Evolutionary conservation across 2,113 vertebrate genomes (phyloP).

Genomic region (Neogobius melanostomus): DNA sequence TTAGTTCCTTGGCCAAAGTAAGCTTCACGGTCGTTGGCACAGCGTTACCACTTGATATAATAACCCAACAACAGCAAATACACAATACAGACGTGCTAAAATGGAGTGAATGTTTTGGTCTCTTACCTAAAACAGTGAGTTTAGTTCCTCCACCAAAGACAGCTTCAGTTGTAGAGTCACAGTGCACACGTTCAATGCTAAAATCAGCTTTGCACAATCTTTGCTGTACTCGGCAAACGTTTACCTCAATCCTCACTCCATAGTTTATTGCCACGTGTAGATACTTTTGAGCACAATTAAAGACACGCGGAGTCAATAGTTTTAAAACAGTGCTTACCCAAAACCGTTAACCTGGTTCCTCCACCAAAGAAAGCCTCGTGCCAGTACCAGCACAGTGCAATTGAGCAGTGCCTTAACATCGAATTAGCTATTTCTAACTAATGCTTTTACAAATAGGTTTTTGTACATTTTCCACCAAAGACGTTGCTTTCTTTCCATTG

Average conservation of each 20-base stretch:
- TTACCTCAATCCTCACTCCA: no score
- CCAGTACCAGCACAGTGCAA: slow-evolving; percentile 23
- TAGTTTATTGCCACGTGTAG: no score
- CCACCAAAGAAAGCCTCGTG: slow-evolving; percentile 6
- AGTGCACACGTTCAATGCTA: slow-evolving; percentile 4
- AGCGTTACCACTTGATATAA: slow-evolving; percentile 23
- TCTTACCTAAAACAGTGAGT: slow-evolving; percentile 75
- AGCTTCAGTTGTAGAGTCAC: not conserved
- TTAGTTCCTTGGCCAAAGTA: slow-evolving; percentile 50
- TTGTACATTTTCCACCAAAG: not conserved
- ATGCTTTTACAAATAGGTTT: not conserved
- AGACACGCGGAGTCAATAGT: not conserved
- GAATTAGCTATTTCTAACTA: not conserved
- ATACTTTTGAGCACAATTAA: no score
- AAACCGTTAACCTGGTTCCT: slow-evolving; percentile 51
- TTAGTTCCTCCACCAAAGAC: slow-evolving; percentile 43
- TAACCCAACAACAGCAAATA: slow-evolving; percentile 5
- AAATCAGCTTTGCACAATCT: not conserved
- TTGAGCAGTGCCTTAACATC: slow-evolving; percentile 6
- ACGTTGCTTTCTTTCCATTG: not conserved
- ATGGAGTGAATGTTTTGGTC: not conserved
- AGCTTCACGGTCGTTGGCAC: slow-evolving; percentile 40
- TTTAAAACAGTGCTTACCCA: slow-evolving; percentile 68
- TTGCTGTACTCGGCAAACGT: no score
- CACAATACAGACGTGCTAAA: not conserved